Evolutionary conservation across 2,888 invertebrate species (phyloP).

Genomic region (Embidobia sp.): DNA sequence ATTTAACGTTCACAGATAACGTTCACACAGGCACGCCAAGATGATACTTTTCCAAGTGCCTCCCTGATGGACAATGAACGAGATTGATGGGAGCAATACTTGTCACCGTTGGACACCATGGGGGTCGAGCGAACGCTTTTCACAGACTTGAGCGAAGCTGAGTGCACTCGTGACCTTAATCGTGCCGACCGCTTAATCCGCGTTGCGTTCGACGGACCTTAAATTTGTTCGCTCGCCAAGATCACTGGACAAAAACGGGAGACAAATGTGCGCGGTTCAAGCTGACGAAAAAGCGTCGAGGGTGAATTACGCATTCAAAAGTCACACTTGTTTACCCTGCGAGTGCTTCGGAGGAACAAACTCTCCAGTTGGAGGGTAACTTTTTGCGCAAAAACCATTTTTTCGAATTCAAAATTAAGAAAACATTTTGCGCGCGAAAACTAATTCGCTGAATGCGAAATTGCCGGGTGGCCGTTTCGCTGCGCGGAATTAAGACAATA

Average conservation of each 20-base stretch:
- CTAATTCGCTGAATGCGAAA: too few relatives aligned
- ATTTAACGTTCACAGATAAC: too few relatives aligned
- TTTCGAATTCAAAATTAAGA: too few relatives aligned
- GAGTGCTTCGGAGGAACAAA: too few relatives aligned
- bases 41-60: background rate
- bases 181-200: slow-evolving; percentile 3
- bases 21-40: too few relatives aligned
- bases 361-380: too few relatives aligned
- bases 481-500: too few relatives aligned
- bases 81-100: slow-evolving; percentile 25
- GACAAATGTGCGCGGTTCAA: slow-evolving; percentile 11
- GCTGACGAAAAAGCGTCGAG: background rate
- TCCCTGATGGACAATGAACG: background rate
- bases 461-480: too few relatives aligned
- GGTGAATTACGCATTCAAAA: background rate
- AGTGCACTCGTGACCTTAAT: slow-evolving; percentile 28
- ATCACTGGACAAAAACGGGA: slow-evolving; percentile 13
- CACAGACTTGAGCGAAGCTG: slow-evolving; percentile 4
- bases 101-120: slow-evolving; percentile 14
- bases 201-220: slow-evolving; percentile 8
- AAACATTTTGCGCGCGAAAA: too few relatives aligned
- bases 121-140: slow-evolving; percentile 13
- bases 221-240: slow-evolving; percentile 11
- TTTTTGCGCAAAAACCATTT: background rate
- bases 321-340: too few relatives aligned